Evolutionary conservation across 2,113 vertebrate genomes (phyloP).

Genomic region (Saguinus imperator): DNA sequence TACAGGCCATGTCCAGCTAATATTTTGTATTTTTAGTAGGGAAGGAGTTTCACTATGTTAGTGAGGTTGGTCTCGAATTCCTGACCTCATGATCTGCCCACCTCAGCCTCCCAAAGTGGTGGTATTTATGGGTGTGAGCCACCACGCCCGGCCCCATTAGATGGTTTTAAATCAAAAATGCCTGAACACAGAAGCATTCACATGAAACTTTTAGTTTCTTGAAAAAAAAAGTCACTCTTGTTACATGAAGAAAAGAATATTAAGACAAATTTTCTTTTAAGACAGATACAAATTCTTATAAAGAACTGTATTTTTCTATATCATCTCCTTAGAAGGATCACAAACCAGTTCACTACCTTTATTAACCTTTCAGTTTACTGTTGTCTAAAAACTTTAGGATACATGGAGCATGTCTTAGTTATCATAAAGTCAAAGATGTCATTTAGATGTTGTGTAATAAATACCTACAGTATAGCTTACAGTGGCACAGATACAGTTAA

Average conservation of each 20-base stretch:
- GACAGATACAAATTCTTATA: not conserved
- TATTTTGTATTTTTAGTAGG: too few relatives aligned
- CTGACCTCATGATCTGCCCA: too few relatives aligned
- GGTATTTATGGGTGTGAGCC: too few relatives aligned
- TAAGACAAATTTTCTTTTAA: conserved; percentile 22
- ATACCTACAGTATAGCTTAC: not conserved
- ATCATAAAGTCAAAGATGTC: not conserved
- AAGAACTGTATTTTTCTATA: not conserved
- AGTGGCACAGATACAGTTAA: not conserved
- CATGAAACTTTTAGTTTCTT: conserved; percentile 20
- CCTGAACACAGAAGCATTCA: conserved; percentile 4
- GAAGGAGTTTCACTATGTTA: too few relatives aligned
- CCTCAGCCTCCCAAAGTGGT: too few relatives aligned
- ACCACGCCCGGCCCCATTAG: too few relatives aligned
- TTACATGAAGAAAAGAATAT: not conserved
- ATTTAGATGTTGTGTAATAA: not conserved
- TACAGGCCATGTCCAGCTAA: too few relatives aligned
- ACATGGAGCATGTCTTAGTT: not conserved
- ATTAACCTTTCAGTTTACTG: not conserved
- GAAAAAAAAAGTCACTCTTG: not conserved
- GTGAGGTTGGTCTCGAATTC: too few relatives aligned
- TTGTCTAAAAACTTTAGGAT: not conserved
- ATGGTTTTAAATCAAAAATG: conserved; percentile 24
- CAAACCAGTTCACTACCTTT: not conserved
- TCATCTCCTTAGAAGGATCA: not conserved